These are phyloP conservation scores for Muscina levida DNA, from an alignment of 2,888 invertebrate genomes.

Conservation along the genomic window DNA sequence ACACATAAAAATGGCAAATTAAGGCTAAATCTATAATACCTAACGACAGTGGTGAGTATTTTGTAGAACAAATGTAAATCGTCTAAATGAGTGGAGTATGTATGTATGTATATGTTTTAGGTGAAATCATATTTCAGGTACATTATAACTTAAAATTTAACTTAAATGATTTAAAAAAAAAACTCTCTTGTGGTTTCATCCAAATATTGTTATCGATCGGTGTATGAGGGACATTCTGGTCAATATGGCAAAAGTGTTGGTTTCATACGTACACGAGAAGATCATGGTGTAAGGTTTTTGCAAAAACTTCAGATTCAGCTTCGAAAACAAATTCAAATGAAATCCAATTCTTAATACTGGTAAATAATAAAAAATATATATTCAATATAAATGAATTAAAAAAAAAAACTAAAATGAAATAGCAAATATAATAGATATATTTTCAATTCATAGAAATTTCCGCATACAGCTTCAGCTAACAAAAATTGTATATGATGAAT, in stretches of 20 bases:
- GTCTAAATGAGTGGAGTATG: slow-evolving; percentile 2
- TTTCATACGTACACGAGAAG: background rate
- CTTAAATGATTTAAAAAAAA: slow-evolving; percentile 70
- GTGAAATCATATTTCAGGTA: slow-evolving; percentile 80
- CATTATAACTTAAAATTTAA: slow-evolving; percentile 79
- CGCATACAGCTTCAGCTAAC: too few species aligned
- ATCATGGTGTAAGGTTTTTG: slow-evolving; percentile 1
- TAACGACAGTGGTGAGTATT: slow-evolving; percentile 42
- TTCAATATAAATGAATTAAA: background rate
- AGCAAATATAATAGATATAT: too few species aligned
- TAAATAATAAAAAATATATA: background rate
- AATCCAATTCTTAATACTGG: slow-evolving; percentile 29
- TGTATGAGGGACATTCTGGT: slow-evolving; percentile 23
- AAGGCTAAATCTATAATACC: slow-evolving; percentile 70
- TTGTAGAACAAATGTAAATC: slow-evolving; percentile 2
- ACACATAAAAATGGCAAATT: slow-evolving; percentile 73
- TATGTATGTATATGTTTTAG: slow-evolving; percentile 63
- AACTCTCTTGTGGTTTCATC: slow-evolving; percentile 19
- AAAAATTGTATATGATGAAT: too few species aligned
- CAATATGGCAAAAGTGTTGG: slow-evolving; percentile 40
- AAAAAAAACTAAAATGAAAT: slow-evolving; percentile 22
- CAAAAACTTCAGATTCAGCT: slow-evolving; percentile 24
- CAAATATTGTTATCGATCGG: background rate
- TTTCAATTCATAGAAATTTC: too few species aligned
- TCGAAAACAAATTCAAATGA: slow-evolving; percentile 23